These are phyloP conservation scores for Cryptophagus acutangulus DNA, from an alignment of 2,888 invertebrate species.

Conservation along the genomic window DNA sequence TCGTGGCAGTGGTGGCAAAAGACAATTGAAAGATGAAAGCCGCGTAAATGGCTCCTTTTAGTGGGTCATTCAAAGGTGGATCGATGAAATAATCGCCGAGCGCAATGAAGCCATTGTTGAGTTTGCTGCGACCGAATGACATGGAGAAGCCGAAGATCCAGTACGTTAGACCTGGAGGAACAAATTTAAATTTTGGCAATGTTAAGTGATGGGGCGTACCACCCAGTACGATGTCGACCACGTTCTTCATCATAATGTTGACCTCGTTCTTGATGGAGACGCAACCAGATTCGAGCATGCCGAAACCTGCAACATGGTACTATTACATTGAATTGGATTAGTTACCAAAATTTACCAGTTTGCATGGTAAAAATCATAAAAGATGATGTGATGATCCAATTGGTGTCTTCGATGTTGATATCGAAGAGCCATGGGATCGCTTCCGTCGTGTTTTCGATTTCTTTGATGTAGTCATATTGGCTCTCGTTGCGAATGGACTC, in stretches of 20 bases:
- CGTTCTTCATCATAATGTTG: conserved; percentile 97
- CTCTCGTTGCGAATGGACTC: background rate
- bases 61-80: conserved; percentile 64
- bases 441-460: conserved; percentile 4
- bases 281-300: conserved; percentile 89
- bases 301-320: too few species aligned
- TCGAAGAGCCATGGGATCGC: conserved; percentile 48
- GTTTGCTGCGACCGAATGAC: conserved; percentile 73
- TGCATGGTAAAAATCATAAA: conserved; percentile 94
- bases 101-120: conserved; percentile 76
- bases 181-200: background rate
- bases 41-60: conserved; percentile 82
- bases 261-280: conserved; percentile 92
- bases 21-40: conserved; percentile 87
- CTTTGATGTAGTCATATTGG: background rate
- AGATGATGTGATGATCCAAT: conserved; percentile 83
- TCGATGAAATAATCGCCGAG: conserved; percentile 80
- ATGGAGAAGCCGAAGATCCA: conserved; percentile 94
- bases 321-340: too few species aligned
- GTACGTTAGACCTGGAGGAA: conserved; percentile 69
- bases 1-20: conserved; percentile 86
- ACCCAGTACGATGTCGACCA: conserved; percentile 87
- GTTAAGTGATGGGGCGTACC: conserved; percentile 47
- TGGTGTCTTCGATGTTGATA: conserved; percentile 73
- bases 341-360: conserved; percentile 68